Percentiles rank a stretch among this genome's conserved stretches.
Conservation (phyloP, 2,888 invertebrate species). For the Spilosoma lubricipeda region DNA sequence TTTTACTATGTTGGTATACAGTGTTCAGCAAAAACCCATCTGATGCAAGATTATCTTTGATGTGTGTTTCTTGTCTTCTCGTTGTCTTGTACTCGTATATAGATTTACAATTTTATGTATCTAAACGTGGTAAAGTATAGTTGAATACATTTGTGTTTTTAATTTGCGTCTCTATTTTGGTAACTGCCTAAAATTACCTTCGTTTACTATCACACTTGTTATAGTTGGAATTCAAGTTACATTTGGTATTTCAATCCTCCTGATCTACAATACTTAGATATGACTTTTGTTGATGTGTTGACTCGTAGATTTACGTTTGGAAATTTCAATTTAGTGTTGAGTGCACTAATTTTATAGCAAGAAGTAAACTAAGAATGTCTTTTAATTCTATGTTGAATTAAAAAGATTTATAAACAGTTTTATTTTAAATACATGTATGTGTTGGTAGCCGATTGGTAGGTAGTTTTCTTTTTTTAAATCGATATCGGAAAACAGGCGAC, state of each 20-base stretch:
- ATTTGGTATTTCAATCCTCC: neutral
- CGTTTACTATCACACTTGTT: neutral
- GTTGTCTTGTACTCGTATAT: too few relatives aligned
- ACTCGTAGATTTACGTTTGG: neutral
- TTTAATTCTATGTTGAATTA: neutral
- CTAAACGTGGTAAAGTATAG: neutral
- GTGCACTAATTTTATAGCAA: neutral
- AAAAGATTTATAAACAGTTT: too few relatives aligned
- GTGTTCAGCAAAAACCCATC: neutral
- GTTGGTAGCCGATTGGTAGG: too few relatives aligned
- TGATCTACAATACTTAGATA: neutral
- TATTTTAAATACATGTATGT: too few relatives aligned
- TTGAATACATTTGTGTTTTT: neutral
- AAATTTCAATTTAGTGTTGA: neutral
- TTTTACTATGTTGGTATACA: neutral
- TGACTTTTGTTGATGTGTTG: neutral
- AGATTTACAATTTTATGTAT: neutral
- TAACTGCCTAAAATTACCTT: neutral
- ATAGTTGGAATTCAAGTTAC: neutral
- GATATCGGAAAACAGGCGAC: too few relatives aligned
- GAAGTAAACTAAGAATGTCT: neutral
- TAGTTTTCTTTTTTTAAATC: too few relatives aligned
- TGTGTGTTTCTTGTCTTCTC: neutral
- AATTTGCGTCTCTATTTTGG: neutral
- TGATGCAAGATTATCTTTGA: neutral